Evolutionary conservation across 2,888 invertebrate genomes (phyloP), one percentile per base, ranked within the genome.

Genomic region (Chironomus tentans): DNA sequence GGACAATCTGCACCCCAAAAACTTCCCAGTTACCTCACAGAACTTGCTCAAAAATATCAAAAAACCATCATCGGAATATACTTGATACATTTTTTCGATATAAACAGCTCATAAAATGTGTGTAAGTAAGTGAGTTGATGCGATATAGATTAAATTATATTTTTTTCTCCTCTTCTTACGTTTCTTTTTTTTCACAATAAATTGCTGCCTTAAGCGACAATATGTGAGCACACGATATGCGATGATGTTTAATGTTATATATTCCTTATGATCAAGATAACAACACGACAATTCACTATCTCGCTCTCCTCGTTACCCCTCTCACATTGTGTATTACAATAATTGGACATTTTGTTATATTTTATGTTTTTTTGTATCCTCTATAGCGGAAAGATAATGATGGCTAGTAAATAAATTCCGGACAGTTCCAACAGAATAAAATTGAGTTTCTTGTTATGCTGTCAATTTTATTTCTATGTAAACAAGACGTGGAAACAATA

Each of bases 271-370:
- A 74, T 74, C 74, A 74, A 74, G 74, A 74, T 74, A 74, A 46
- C 47, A 15, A 62, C 38, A 70, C 56, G 56, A 56, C 56, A 56
- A 56, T 56, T 56, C 56, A 38, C 38, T 38, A 38, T 18, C 56
- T 18, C 50, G 13, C 13, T 50, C 50, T 50, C 50, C 5, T 56
- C n/a, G 15, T 15, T 18, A 56, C n/a, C 56, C 18, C 56, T 15
- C 18, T 15, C 56, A 15, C 12, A 3, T 2, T 15, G n/a, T 56
- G 56, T 56, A 56, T 18, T 15, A 24, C 38, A 62, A 72, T 72
- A 72, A 72, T 72, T 72, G 72, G 72, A 72, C 72, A 72, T 61
- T 72, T 72, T 72, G 61, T 61, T 72, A 62, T 62, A 61, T 56
- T 72, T 72, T 72, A 72, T 72, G 56, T 56, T 72, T 72, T 61